A percentile compares a stretch with the other conserved stretches of the same genome.
Conservation (phyloP, 1,140 invertebrate genomes). For the Mizuhopecten yessoensis region DNA sequence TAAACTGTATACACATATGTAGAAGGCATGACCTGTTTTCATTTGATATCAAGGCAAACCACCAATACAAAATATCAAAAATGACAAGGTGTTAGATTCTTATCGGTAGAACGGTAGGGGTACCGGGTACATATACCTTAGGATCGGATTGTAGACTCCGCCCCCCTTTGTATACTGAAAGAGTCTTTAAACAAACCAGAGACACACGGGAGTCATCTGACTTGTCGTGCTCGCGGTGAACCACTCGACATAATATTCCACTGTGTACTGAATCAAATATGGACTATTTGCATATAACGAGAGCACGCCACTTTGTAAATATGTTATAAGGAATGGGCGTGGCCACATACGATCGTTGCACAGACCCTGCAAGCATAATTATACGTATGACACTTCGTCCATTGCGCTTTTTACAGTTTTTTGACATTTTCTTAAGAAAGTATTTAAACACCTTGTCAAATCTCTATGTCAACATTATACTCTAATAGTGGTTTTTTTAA, state of each 20-base stretch:
- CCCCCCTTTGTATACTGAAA: neutral
- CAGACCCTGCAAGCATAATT: neutral
- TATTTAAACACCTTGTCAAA: constrained; percentile 35
- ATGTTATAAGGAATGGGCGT: neutral
- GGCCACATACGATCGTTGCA: constrained; percentile 17
- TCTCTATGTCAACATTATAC: neutral
- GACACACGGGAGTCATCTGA: constrained; percentile 22
- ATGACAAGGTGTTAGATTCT: constrained; percentile 38
- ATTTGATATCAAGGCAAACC: neutral
- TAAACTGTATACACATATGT: neutral
- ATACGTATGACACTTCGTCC: constrained; percentile 29
- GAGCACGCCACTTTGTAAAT: constrained; percentile 17
- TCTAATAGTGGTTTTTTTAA: constrained; percentile 35
- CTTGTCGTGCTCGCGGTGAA: neutral
- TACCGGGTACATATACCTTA: constrained; percentile 29
- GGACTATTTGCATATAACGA: constrained; percentile 34
- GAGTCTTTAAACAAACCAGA: constrained; percentile 33
- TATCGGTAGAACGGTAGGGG: neutral
- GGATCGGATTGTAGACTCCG: neutral
- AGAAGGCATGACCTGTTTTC: neutral
- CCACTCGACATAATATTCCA: constrained; percentile 25
- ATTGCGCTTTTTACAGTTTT: neutral
- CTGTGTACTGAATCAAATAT: constrained; percentile 34
- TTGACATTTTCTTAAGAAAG: constrained; percentile 17
- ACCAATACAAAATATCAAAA: constrained; percentile 30